phyloP scores from a whole-genome alignment of 2,888 invertebrate species.

The Drosophila kuntzei region DNA sequence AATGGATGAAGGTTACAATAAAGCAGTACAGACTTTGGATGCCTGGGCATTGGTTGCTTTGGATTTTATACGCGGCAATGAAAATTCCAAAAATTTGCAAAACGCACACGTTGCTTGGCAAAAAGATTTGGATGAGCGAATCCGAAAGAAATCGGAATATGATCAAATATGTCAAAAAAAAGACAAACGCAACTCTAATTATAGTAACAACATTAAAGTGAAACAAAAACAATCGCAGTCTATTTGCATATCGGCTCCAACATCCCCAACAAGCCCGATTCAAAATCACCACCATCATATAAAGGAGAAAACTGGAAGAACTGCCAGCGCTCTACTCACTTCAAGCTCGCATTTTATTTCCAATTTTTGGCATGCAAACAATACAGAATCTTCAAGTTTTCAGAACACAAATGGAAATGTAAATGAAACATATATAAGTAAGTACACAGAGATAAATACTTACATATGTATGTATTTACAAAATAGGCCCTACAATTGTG shows the following conservation, averaged over 20 bases:
- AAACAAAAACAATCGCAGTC: not conserved
- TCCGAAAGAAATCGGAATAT: constrained; percentile 72
- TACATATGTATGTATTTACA: not conserved
- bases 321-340: constrained; percentile 84
- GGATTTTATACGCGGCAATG: constrained; percentile 86
- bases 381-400: constrained; percentile 82
- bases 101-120: constrained; percentile 80
- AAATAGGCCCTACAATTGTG: not conserved
- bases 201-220: not conserved
- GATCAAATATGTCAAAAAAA: constrained; percentile 48
- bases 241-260: constrained; percentile 67
- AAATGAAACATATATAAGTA: constrained; percentile 45
- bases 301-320: constrained; percentile 35
- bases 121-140: constrained; percentile 72
- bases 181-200: not conserved
- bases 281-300: constrained; percentile 9
- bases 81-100: constrained; percentile 64
- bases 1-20: constrained; percentile 91
- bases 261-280: constrained; percentile 69
- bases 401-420: constrained; percentile 36
- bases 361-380: constrained; percentile 87
- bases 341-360: constrained; percentile 88
- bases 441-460: constrained; percentile 28
- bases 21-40: constrained; percentile 92
- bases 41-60: constrained; percentile 89